phyloP scores from a whole-genome alignment of 2,797 vertebrate species.

The Malurus splendens region DNA sequence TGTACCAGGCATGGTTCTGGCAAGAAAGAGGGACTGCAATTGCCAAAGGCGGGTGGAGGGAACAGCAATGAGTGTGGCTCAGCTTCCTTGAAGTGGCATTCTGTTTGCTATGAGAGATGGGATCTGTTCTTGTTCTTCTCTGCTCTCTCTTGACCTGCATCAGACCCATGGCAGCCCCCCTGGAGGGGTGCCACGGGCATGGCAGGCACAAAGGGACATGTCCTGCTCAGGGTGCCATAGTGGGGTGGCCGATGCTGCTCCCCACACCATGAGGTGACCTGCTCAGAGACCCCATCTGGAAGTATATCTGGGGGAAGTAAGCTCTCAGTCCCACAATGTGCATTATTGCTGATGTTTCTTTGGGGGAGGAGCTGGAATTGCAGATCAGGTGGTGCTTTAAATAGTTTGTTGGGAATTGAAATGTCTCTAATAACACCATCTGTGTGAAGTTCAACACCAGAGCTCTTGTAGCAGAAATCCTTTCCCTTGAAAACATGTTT shows the following conservation, averaged over 20 bases:
- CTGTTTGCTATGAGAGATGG: not conserved
- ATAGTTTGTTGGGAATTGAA: not conserved
- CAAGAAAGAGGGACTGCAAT: not conserved
- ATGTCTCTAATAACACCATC: not conserved
- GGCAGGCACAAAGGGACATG: not conserved
- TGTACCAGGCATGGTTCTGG: not conserved
- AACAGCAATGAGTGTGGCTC: not conserved
- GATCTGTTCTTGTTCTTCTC: not conserved
- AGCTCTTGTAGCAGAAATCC: not conserved
- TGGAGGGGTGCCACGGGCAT: not conserved
- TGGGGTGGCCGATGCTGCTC: fast-evolving
- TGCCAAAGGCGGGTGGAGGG: not conserved
- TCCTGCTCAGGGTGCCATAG: not conserved
- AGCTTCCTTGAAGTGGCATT: not conserved
- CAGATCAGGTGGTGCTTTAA: not conserved
- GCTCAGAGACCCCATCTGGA: not conserved
- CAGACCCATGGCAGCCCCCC: not conserved
- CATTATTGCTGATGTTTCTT: not conserved
- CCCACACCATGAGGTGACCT: not conserved
- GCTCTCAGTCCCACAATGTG: fast-evolving
- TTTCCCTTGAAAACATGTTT: not conserved
- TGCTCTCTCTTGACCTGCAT: not conserved
- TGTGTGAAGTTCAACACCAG: not conserved
- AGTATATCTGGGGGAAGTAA: not conserved
- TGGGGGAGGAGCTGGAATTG: not conserved